phyloP scores from a whole-genome alignment of 1,140 invertebrate genomes.

The Leptopilina clavipes region DNA sequence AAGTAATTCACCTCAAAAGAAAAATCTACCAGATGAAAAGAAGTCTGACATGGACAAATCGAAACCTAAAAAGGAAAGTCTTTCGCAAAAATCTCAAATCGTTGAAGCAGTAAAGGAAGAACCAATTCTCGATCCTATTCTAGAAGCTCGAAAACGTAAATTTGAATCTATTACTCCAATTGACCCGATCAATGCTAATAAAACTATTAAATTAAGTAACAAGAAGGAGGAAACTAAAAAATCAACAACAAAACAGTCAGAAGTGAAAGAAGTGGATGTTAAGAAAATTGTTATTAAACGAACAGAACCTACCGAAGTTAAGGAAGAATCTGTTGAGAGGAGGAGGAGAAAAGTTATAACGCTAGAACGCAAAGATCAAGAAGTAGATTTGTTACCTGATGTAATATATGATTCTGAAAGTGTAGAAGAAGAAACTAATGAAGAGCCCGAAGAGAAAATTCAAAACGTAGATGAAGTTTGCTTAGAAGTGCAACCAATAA shows the following conservation, averaged over 20 bases:
- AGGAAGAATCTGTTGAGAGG: constrained; percentile 42
- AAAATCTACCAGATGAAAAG: constrained; percentile 42
- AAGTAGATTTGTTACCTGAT: constrained; percentile 54
- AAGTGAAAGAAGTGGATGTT: constrained; percentile 45
- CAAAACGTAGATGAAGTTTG: constrained; percentile 38
- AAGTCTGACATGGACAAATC: constrained; percentile 44
- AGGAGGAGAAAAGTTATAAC: constrained; percentile 41
- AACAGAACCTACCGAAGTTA: constrained; percentile 36
- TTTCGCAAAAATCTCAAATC: constrained; percentile 40
- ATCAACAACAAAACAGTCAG: constrained; percentile 39
- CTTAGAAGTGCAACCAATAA: constrained; percentile 43
- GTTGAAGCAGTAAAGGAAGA: constrained; percentile 48
- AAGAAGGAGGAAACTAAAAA: constrained; percentile 55
- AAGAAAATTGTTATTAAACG: constrained; percentile 47
- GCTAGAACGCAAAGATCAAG: constrained; percentile 42
- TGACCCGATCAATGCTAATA: constrained; percentile 64
- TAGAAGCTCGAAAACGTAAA: constrained; percentile 69
- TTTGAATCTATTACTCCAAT: constrained; percentile 69
- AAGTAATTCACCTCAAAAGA: constrained; percentile 44
- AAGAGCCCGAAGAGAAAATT: constrained; percentile 39
- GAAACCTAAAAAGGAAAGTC: constrained; percentile 56
- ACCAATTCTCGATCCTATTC: constrained; percentile 59
- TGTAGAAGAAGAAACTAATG: constrained; percentile 48
- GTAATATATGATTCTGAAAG: constrained; percentile 59
- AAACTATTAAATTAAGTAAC: constrained; percentile 68